A percentile compares a stretch with the other conserved stretches of the same genome.
Conservation (phyloP, 2,113 vertebrate species). For the Arothron firmamentum region DNA sequence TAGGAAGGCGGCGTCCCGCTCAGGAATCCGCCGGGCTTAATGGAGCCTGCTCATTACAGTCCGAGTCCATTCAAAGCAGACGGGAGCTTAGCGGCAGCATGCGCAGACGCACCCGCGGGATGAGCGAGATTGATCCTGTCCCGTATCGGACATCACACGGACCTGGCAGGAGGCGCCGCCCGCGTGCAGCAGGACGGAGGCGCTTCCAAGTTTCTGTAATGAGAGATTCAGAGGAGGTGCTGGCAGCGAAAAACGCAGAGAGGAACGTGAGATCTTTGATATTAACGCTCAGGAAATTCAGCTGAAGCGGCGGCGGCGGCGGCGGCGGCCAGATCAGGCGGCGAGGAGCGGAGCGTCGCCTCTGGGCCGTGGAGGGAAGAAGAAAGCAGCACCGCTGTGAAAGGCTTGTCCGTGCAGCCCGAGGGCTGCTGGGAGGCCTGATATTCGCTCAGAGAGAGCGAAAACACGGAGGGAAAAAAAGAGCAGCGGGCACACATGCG, state of each 20-base stretch:
- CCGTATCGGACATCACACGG: conserved; percentile 25
- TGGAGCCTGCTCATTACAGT: conserved; percentile 56
- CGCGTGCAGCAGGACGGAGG: too few species aligned
- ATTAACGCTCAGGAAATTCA: background rate
- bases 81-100: conserved; percentile 8
- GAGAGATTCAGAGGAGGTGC: conserved; percentile 18
- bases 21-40: too few species aligned
- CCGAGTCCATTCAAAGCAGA: conserved; percentile 40
- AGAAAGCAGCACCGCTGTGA: too few species aligned
- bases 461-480: conserved; percentile 47
- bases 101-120: conserved; percentile 29
- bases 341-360: too few species aligned
- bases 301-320: too few species aligned
- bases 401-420: conserved; percentile 44
- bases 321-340: too few species aligned
- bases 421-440: conserved; percentile 23
- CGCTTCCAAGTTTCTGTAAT: too few species aligned
- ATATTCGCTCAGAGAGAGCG: conserved; percentile 27
- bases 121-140: conserved; percentile 41
- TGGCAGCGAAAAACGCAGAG: background rate
- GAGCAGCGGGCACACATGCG: conserved; percentile 39
- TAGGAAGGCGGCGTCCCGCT: background rate
- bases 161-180: conserved; percentile 29
- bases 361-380: too few species aligned
- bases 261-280: background rate